phyloP scores from a whole-genome alignment of 2,113 vertebrate species.

The Martes martes region DNA sequence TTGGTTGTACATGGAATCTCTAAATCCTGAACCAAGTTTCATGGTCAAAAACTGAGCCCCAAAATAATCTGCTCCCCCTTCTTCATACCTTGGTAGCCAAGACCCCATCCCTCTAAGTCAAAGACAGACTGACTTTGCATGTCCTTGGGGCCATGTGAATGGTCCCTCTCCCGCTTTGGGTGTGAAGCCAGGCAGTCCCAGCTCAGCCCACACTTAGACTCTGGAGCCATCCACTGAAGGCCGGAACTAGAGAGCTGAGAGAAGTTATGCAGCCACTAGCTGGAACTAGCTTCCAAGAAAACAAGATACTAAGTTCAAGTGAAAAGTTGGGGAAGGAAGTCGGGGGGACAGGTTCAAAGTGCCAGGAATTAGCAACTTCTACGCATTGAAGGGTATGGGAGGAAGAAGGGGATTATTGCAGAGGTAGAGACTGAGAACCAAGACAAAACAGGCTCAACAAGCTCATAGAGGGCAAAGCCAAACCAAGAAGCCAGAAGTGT shows the following conservation, averaged over 20 bases:
- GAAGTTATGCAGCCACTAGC: not conserved
- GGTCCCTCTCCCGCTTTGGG: not conserved
- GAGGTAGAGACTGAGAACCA: not conserved
- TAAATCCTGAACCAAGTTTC: slow-evolving; percentile 1
- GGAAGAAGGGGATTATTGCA: slow-evolving; percentile 34
- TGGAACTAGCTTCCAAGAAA: not conserved
- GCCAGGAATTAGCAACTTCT: not conserved
- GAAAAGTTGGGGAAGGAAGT: not conserved
- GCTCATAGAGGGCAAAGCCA: not conserved
- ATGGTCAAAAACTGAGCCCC: not conserved
- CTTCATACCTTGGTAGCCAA: not conserved
- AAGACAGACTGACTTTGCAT: not conserved
- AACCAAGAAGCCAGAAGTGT: not conserved
- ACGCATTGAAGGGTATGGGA: not conserved
- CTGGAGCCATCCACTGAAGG: not conserved
- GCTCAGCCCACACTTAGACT: not conserved
- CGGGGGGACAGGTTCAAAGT: not conserved
- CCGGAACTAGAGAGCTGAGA: not conserved
- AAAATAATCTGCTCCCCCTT: not conserved
- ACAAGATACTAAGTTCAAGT: not conserved
- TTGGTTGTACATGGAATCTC: not conserved
- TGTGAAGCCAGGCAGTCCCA: not conserved
- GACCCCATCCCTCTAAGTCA: not conserved
- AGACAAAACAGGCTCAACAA: not conserved
- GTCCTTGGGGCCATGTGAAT: not conserved